Base-by-base conservation (phyloP, 1,140 invertebrate species). In the Caerostris extrusa region DNA sequence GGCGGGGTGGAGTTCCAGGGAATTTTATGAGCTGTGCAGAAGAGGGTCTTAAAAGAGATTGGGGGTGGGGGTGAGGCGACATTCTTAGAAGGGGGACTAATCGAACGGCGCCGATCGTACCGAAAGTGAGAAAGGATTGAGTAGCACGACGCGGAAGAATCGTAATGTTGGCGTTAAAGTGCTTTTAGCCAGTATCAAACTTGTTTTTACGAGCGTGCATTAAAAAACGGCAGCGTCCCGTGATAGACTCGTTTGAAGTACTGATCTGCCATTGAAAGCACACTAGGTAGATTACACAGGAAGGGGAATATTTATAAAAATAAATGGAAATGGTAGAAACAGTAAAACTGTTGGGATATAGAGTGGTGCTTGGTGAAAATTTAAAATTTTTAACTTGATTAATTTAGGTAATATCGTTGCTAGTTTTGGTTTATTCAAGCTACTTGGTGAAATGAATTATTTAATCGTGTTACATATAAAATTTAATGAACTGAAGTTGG, bases 71-170 rank as follows among this genome's bases (percentile, higher is more conserved):
- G 3, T 14, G 55, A 85, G 7, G n/a, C 34, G 69, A 77, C 34
- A 34, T 34, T 77, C 34, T 50, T 77, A 12, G 7, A 19, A 17
- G 71, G 7, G 53, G 71, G 8, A 77, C 8, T 77, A 77, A 77
- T 77, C 85, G 85, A 87, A 87, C 58, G 85, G 85, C 58, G 85
- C 85, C 85, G n/a, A 87, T 87, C 58, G 5, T 61, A 87, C 19
- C 19, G 8, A 61, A 61, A 87, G 85, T 87, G 85, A 85, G 17
- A 57, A 77, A 71, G 67, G 53, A 90, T 90, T 90, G 88, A 90
- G 67, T 69, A 8, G 53, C 5, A 71, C 6, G 64, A 90, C 67
- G 53, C 5, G 7, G n/a, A n/a, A 69, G 67, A 90, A 90, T 55
- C 67, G 64, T 90, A 90, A 90, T 71, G 55, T 58, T 56, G 53